Evolutionary conservation across 2,888 invertebrate species (phyloP), one percentile per base, ranked within the genome.

Genomic region (Xanthia togata): DNA sequence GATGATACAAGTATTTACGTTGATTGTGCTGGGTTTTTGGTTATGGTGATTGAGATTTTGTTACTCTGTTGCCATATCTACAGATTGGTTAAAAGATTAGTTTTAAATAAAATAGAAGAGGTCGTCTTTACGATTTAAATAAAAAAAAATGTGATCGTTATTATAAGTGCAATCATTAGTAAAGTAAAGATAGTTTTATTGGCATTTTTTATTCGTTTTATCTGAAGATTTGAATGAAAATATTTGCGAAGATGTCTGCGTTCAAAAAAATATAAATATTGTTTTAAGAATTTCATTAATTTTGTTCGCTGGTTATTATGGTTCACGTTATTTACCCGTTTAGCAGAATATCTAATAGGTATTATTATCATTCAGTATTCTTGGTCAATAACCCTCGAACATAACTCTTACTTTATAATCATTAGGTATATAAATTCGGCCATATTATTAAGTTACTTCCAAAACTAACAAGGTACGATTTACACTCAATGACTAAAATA

Each of bases 401-500:
- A 72, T 17, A 53, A 38, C 0, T 71, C 4, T 53, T 35, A 38
- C 4, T 23, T 23, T 14, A 23, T 50, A 20, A 50, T 41, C 14
- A 3, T 60, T 9, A 50, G 6, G 5, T 20, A 53, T 6, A 47
- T 31, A 38, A 69, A 38, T 41, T 79, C 31, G 5, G 8, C 31
- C 23, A 17, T 17, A 17, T 23, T 9, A 47, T 38, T 31, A 47
- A 59, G 38, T 31, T 8, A 80, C 26, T 26, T 2, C 47, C n/a
- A 31, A 79, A 41, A 31, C 17, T 41, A 70, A 60, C 26, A 23
- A 41, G 23, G 9, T 44, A 53, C 17, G 3, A 55, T 63, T 47
- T 62, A 72, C 38, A 53, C 53, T 55, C 31, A 77, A 81, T 55
- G 63, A 47, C n/a, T 20, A 47, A 63, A 81, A 63, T 55, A 31